A percentile compares a stretch with the other conserved stretches of the same genome.
phyloP scores from a whole-genome alignment of 2,888 invertebrate species.

The Orthonychiurus folsomi region DNA sequence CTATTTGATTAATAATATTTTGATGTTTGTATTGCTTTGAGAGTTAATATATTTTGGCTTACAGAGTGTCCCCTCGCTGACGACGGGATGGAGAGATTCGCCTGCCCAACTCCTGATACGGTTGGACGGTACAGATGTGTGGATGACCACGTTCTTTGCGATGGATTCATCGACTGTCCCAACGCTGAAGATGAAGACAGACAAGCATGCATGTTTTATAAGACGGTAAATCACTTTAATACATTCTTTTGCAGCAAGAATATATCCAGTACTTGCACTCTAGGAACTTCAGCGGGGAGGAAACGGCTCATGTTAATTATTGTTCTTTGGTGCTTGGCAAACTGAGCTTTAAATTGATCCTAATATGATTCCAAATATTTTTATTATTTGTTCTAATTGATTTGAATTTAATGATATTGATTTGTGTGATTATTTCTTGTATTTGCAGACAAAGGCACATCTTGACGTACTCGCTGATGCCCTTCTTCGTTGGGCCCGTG shows the following conservation, averaged over 20 bases:
- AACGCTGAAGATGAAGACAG: slow-evolving; percentile 86
- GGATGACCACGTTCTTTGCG: slow-evolving; percentile 89
- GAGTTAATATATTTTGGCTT: too few relatives aligned
- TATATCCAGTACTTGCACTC: slow-evolving; percentile 40
- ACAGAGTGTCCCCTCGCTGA: slow-evolving; percentile 85
- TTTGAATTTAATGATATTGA: too few relatives aligned
- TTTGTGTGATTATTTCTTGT: slow-evolving; percentile 29
- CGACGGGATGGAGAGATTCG: slow-evolving; percentile 89
- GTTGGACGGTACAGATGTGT: slow-evolving; percentile 90
- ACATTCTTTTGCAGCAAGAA: background rate
- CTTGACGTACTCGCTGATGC: slow-evolving; percentile 90
- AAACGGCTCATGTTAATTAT: slow-evolving; percentile 1
- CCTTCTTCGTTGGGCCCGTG: slow-evolving; percentile 84
- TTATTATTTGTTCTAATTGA: too few relatives aligned
- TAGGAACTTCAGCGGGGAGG: too few relatives aligned
- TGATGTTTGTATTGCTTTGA: too few relatives aligned
- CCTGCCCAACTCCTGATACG: slow-evolving; percentile 79
- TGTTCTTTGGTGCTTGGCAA: background rate
- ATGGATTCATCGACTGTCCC: slow-evolving; percentile 90
- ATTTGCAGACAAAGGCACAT: slow-evolving; percentile 84
- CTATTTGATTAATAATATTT: too few relatives aligned
- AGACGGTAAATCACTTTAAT: slow-evolving; percentile 64
- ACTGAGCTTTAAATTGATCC: too few relatives aligned
- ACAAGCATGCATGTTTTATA: slow-evolving; percentile 92
- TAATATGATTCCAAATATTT: too few relatives aligned